These are phyloP conservation scores for Cephus cinctus DNA, from an alignment of 1,140 invertebrate genomes.

Conservation along the genomic window DNA sequence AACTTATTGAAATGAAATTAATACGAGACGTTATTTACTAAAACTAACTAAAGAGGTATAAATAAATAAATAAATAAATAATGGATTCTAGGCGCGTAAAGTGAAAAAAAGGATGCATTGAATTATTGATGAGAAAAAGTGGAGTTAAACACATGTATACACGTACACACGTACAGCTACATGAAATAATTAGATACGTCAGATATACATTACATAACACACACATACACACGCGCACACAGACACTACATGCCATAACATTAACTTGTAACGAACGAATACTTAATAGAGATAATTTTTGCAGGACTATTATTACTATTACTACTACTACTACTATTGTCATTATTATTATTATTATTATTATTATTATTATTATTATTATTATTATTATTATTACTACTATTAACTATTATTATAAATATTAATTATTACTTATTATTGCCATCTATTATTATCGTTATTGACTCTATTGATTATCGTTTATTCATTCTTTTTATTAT, in stretches of 20 bases:
- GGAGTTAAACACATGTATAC: neutral
- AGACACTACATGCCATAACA: conserved; percentile 2
- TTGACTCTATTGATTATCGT: too few species aligned
- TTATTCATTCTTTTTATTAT: conserved; percentile 12
- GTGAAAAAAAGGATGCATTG: neutral
- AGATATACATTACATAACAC: neutral
- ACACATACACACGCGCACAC: neutral
- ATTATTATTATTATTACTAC: neutral
- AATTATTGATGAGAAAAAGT: too few species aligned
- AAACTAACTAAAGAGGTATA: neutral
- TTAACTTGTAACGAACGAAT: conserved; percentile 1
- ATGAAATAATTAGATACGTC: conserved; percentile 4
- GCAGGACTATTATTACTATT: conserved; percentile 4
- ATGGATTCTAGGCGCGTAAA: neutral
- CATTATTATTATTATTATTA: conserved; percentile 5
- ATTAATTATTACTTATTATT: neutral
- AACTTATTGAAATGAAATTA: neutral
- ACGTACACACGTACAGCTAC: neutral
- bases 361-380: conserved; percentile 6
- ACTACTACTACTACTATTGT: conserved; percentile 4
- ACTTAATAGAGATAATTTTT: conserved; percentile 2
- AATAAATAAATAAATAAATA: neutral
- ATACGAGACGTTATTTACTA: neutral
- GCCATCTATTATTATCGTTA: too few species aligned
- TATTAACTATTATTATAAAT: conserved; percentile 6